Percentiles rank a stretch among this genome's conserved stretches.
These are phyloP conservation scores for Lasioglossum villosulum DNA, from an alignment of 2,888 invertebrate species.

Conservation along the genomic window DNA sequence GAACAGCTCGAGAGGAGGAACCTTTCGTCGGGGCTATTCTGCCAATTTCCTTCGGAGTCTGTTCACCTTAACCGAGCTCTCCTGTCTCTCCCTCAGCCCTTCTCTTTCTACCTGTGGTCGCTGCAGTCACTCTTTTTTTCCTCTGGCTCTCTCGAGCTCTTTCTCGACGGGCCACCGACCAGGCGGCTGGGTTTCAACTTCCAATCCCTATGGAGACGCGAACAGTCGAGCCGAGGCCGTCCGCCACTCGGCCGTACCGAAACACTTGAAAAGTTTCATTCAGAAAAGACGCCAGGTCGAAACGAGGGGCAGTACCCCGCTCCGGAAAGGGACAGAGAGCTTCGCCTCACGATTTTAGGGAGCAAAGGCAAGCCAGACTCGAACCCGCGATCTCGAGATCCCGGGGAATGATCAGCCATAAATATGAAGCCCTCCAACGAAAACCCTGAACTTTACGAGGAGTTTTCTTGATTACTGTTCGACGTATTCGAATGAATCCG, in stretches of 20 bases:
- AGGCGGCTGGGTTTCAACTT: conserved; percentile 59
- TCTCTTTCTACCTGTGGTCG: not conserved
- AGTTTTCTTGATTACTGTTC: not conserved
- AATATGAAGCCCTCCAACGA: not conserved
- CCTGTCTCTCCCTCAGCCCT: not conserved
- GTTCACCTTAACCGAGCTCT: conserved; percentile 15
- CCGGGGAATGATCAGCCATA: conserved; percentile 3
- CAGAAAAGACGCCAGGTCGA: conserved; percentile 37
- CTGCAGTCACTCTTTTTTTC: not conserved
- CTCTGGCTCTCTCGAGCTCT: not conserved
- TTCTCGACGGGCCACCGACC: conserved; percentile 35
- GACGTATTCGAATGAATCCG: not conserved
- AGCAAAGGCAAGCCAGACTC: not conserved
- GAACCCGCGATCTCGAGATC: not conserved
- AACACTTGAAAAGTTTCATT: conserved; percentile 68
- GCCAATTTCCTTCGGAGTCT: conserved; percentile 57
- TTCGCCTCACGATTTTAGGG: not conserved
- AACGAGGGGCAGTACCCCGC: not conserved
- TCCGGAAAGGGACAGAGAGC: not conserved
- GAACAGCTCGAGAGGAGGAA: conserved; percentile 11
- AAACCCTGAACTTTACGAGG: not conserved
- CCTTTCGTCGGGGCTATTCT: conserved; percentile 38
- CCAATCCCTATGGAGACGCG: conserved; percentile 61
- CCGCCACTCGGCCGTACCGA: conserved; percentile 57
- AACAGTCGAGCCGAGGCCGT: conserved; percentile 32